Evolutionary conservation across 1,140 invertebrate species (phyloP).

Genomic region (Rhopalosiphum maidis): DNA sequence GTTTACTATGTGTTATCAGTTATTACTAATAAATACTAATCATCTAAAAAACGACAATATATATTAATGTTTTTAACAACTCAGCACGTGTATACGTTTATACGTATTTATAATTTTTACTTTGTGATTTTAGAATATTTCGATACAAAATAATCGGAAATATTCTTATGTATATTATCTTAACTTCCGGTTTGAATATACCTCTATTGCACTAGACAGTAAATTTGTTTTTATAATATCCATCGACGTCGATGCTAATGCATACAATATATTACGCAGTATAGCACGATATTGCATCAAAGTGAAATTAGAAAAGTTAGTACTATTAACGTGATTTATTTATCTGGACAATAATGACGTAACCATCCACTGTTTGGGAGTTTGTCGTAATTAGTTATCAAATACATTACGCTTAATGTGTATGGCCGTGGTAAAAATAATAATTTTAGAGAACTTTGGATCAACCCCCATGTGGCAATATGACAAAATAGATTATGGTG

Average conservation of each 20-base stretch:
- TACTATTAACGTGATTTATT: neutral
- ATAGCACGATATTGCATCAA: neutral
- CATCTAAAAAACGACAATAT: no score
- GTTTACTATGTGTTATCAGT: no score
- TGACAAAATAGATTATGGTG: slow-evolving; percentile 8
- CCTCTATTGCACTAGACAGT: neutral
- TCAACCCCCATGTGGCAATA: neutral
- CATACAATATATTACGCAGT: neutral
- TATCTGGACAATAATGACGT: neutral
- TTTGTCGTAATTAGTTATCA: slow-evolving; percentile 16
- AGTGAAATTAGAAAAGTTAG: neutral
- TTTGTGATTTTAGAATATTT: no score
- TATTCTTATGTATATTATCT: neutral
- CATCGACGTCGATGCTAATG: neutral
- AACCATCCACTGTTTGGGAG: neutral
- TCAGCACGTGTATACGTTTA: no score
- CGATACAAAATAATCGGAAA: no score
- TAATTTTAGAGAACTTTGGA: neutral
- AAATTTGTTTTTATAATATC: neutral
- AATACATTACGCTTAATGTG: neutral
- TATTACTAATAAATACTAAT: no score
- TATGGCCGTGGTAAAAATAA: neutral
- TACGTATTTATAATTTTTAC: no score
- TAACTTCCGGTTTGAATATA: no score
- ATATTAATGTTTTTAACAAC: neutral